Conservation (phyloP, 2,113 vertebrate species). For the Puffinus mauretanicus region DNA sequence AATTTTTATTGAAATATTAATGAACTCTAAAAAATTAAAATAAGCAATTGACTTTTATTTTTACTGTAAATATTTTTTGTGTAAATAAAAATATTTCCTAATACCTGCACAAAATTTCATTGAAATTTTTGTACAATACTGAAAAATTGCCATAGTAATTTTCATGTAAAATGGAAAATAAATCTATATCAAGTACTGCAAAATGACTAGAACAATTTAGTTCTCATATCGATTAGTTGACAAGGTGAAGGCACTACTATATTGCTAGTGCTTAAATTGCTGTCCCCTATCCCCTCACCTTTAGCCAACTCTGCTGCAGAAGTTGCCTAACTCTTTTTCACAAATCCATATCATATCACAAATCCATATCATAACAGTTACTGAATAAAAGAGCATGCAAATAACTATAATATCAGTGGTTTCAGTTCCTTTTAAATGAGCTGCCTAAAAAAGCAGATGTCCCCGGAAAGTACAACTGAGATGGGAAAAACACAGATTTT, state of each 20-base stretch:
- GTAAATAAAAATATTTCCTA: not conserved
- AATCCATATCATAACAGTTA: not conserved
- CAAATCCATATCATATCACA: not conserved
- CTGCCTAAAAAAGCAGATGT: not conserved
- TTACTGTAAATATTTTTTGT: not conserved
- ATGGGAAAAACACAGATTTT: not conserved
- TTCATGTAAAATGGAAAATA: not conserved
- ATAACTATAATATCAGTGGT: not conserved
- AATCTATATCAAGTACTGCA: not conserved
- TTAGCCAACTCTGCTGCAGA: not conserved
- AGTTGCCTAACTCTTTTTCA: not conserved
- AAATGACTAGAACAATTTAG: not conserved
- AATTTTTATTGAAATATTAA: not conserved
- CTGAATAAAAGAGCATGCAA: not conserved
- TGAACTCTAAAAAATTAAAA: not conserved
- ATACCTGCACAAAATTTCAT: not conserved
- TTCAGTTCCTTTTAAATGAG: not conserved
- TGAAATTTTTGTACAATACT: not conserved
- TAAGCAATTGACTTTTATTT: accelerated
- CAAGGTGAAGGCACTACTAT: not conserved
- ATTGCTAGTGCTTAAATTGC: not conserved
- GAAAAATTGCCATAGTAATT: not conserved
- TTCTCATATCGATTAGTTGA: not conserved
- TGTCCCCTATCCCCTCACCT: not conserved
- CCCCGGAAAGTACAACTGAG: not conserved